Evolutionary conservation across 2,113 vertebrate genomes (phyloP).

Genomic region (Corynorhinus townsendii): DNA sequence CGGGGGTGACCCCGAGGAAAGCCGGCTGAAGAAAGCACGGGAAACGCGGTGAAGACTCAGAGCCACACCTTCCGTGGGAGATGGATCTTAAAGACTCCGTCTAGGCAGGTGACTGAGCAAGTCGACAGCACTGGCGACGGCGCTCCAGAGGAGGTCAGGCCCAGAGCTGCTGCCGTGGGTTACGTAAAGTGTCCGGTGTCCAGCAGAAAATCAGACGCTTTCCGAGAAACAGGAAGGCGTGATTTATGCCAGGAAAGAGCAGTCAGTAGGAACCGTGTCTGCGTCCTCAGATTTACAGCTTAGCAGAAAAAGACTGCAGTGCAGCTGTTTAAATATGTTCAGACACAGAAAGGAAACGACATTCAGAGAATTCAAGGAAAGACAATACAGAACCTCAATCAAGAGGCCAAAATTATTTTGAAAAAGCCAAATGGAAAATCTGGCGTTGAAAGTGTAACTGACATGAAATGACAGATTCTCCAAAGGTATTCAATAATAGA

Average conservation of each 20-base stretch:
- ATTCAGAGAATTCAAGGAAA: background rate
- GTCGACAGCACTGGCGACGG: background rate
- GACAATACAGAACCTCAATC: background rate
- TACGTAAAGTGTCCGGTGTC: background rate
- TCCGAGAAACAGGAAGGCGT: background rate
- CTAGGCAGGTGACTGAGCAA: background rate
- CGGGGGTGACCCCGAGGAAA: background rate
- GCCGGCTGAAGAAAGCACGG: background rate
- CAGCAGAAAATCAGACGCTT: background rate
- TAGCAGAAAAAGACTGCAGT: background rate
- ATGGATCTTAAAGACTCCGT: background rate
- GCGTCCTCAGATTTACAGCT: background rate
- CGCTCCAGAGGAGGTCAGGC: background rate
- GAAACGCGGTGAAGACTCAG: background rate
- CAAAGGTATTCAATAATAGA: background rate
- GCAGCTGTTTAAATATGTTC: background rate
- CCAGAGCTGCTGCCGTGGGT: background rate
- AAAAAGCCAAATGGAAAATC: background rate
- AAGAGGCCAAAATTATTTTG: background rate
- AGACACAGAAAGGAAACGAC: background rate
- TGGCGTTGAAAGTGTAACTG: background rate
- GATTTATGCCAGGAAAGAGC: background rate
- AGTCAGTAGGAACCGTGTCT: background rate
- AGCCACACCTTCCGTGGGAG: background rate
- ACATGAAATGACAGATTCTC: conserved; percentile 7